A percentile compares a stretch with the other conserved stretches of the same genome.
Conservation (phyloP, 2,888 invertebrate species). For the Metallyticus violacea region DNA sequence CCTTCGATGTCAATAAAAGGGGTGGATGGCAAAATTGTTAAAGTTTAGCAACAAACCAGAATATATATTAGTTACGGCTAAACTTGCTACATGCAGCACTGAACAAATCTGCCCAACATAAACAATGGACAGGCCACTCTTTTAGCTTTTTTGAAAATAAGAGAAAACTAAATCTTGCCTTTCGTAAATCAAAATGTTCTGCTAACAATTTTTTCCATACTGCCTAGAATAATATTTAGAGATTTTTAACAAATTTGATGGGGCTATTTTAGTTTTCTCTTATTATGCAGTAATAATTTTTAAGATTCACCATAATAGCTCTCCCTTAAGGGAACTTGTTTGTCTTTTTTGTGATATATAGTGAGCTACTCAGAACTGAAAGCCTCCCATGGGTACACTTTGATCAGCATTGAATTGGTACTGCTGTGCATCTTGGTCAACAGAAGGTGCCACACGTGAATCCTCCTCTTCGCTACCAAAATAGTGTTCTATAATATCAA, state of each 20-base stretch:
- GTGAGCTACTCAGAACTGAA: conserved; percentile 66
- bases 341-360: background rate
- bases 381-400: conserved; percentile 73
- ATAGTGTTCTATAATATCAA: conserved; percentile 93
- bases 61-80: background rate
- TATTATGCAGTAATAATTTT: background rate
- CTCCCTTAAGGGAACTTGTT: background rate
- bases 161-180: background rate
- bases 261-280: conserved; percentile 9
- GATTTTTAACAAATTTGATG: background rate
- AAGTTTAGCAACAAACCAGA: background rate
- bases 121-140: background rate
- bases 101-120: background rate
- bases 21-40: background rate
- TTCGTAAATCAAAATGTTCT: background rate
- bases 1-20: background rate
- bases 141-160: background rate
- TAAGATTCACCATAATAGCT: background rate
- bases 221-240: background rate
- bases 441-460: conserved; percentile 71
- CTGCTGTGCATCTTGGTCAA: conserved; percentile 71
- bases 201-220: background rate
- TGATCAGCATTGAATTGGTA: conserved; percentile 64
- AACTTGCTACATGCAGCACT: background rate
- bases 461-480: conserved; percentile 91